phyloP scores from a whole-genome alignment of 2,888 invertebrate genomes.

The Acronicta aceris region DNA sequence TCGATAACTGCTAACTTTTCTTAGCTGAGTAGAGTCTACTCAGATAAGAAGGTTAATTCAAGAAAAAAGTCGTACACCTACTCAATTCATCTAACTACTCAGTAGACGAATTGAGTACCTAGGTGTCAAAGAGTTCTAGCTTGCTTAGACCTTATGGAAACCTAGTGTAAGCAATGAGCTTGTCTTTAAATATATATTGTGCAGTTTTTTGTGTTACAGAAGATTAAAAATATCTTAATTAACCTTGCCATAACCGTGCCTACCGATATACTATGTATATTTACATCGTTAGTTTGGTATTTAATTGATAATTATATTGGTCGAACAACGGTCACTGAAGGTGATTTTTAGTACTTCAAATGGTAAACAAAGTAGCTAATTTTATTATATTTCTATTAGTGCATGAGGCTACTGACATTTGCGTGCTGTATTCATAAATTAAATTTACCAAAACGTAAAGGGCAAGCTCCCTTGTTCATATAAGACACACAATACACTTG shows the following conservation, averaged over 20 bases:
- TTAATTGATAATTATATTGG: constrained; percentile 6
- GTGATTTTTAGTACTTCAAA: constrained; percentile 14
- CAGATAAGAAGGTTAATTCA: too few species aligned
- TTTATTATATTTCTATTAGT: constrained; percentile 1
- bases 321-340: constrained; percentile 19
- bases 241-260: constrained; percentile 21
- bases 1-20: too few species aligned
- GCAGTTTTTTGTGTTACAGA: constrained; percentile 13
- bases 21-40: too few species aligned
- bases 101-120: too few species aligned
- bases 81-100: too few species aligned
- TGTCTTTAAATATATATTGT: background rate
- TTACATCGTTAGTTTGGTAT: constrained; percentile 11
- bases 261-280: background rate
- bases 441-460: constrained; percentile 70
- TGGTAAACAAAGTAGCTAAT: background rate
- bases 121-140: too few species aligned
- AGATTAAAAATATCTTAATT: constrained; percentile 17
- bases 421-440: constrained; percentile 30
- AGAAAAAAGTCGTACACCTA: too few species aligned
- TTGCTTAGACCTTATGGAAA: background rate
- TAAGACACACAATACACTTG: constrained; percentile 77
- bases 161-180: too few species aligned
- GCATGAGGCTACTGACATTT: constrained; percentile 18
- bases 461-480: constrained; percentile 67